Evolutionary conservation across 1,140 invertebrate genomes (phyloP).

Genomic region (Diachasmimorpha longicaudata): DNA sequence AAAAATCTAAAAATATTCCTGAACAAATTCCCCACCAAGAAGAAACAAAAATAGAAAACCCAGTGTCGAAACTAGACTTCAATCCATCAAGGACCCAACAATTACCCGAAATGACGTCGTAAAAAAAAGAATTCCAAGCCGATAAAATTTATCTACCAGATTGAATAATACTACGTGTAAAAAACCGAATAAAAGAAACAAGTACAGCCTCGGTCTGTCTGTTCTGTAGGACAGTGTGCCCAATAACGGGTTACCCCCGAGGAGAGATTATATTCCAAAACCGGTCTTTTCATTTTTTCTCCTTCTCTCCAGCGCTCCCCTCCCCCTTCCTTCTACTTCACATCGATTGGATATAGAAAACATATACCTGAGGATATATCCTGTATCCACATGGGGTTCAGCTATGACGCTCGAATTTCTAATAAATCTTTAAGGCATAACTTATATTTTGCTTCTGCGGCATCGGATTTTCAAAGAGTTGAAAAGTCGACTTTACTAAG

Average conservation of each 20-base stretch:
- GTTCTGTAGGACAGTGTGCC: conserved; percentile 22
- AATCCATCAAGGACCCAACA: neutral
- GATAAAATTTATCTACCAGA: neutral
- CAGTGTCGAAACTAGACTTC: neutral
- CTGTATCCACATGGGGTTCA: conserved; percentile 1
- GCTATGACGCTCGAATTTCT: neutral
- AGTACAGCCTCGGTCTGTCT: neutral
- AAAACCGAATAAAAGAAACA: conserved; percentile 8
- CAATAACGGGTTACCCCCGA: conserved; percentile 26
- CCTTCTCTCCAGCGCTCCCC: neutral
- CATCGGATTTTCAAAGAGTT: no score
- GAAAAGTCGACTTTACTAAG: no score
- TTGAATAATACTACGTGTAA: neutral
- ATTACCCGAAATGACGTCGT: neutral
- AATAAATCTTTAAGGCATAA: neutral
- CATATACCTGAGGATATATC: neutral
- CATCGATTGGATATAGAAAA: conserved; percentile 18
- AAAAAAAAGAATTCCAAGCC: neutral
- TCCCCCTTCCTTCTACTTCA: neutral
- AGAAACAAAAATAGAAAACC: neutral
- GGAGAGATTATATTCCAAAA: conserved; percentile 26
- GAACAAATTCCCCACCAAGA: neutral
- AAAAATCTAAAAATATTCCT: no score
- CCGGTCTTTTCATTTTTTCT: conserved; percentile 26
- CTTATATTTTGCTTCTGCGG: neutral